These are phyloP conservation scores for Kryptolebias ocellatus DNA, from an alignment of 2,797 vertebrate genomes.

Conservation along the genomic window DNA sequence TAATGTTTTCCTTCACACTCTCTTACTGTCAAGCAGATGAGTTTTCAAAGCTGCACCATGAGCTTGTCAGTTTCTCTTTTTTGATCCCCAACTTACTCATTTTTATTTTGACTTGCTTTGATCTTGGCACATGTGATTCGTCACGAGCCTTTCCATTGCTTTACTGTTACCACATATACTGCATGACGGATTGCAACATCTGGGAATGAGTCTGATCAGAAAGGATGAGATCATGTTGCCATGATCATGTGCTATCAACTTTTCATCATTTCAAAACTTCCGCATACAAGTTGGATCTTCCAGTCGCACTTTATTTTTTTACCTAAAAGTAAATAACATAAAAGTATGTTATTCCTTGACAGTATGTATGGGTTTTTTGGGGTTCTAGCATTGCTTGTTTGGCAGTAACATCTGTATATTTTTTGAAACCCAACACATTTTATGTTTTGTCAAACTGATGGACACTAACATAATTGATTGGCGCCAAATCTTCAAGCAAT, in stretches of 20 bases:
- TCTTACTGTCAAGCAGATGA: too few relatives aligned
- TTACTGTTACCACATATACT: background rate
- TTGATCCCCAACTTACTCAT: constrained; percentile 22
- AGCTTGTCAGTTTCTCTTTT: background rate
- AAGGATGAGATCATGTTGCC: background rate
- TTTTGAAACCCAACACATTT: constrained; percentile 19
- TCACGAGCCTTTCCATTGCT: background rate
- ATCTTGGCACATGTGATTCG: constrained; percentile 24
- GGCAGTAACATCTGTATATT: background rate
- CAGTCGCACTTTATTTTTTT: too few relatives aligned
- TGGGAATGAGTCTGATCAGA: background rate
- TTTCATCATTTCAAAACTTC: too few relatives aligned
- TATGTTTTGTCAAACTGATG: constrained; percentile 10
- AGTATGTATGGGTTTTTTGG: background rate
- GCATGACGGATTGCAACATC: background rate
- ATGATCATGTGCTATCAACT: too few relatives aligned
- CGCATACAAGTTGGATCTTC: too few relatives aligned
- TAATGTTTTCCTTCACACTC: too few relatives aligned
- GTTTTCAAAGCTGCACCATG: too few relatives aligned
- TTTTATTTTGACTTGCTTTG: constrained; percentile 30
- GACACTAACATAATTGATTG: constrained; percentile 19
- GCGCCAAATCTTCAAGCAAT: constrained; percentile 1
- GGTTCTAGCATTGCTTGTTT: constrained; percentile 6
- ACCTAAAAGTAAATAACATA: too few relatives aligned
- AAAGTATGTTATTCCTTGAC: too few relatives aligned